A percentile compares a stretch with the other conserved stretches of the same genome.
Evolutionary conservation across 2,797 vertebrate genomes (phyloP).

Genomic region (Anguilla obscura): DNA sequence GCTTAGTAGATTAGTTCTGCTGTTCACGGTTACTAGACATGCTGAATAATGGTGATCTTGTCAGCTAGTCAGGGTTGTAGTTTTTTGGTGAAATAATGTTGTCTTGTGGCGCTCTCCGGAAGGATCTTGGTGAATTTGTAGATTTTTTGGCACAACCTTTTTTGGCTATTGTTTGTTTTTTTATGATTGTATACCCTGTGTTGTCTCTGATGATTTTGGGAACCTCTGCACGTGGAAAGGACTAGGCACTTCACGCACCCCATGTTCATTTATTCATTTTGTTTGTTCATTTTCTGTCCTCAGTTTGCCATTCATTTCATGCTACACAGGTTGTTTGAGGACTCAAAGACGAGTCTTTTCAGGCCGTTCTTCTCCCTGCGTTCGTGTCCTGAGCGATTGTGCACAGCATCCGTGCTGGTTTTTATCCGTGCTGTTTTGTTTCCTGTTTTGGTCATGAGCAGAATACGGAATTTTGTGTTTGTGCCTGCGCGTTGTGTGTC

Average conservation of each 20-base stretch:
- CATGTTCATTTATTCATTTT: not conserved
- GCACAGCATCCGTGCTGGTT: conserved; percentile 45
- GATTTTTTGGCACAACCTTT: not conserved
- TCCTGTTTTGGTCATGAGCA: conserved; percentile 43
- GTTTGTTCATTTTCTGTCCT: not conserved
- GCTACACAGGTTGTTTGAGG: not conserved
- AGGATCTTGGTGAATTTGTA: not conserved
- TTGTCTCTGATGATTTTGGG: not conserved
- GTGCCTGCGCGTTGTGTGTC: conserved; percentile 42
- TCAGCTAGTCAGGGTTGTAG: not conserved
- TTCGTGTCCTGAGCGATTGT: not conserved
- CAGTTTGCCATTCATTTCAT: conserved; percentile 16
- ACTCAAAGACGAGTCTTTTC: not conserved
- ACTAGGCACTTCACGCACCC: not conserved
- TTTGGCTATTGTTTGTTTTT: not conserved
- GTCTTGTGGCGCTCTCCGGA: not conserved
- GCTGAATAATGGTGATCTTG: not conserved
- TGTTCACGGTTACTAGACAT: not conserved
- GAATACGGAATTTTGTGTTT: not conserved
- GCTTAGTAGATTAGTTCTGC: not conserved
- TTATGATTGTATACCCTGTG: not conserved
- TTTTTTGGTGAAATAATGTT: not conserved
- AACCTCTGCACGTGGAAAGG: not conserved
- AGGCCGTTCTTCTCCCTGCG: not conserved
- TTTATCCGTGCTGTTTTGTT: conserved; percentile 50